Conservation (phyloP, 2,113 vertebrate genomes). For the Gymnarchus niloticus region DNA sequence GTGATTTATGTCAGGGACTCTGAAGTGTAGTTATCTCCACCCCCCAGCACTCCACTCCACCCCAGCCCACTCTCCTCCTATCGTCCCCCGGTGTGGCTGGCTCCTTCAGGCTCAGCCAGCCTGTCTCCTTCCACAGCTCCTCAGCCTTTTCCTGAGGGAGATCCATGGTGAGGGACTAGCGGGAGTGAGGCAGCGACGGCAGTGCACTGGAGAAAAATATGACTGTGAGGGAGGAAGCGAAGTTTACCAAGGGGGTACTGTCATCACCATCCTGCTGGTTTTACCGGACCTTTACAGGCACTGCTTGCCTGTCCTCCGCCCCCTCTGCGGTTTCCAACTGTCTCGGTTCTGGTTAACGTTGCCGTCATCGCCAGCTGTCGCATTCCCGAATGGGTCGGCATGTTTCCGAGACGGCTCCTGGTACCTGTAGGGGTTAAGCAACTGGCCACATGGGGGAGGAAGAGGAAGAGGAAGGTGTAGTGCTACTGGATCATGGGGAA, state of each 20-base stretch:
- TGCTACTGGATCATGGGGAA: not conserved
- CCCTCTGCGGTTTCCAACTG: not conserved
- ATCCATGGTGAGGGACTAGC: conserved; percentile 26
- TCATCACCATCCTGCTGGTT: conserved; percentile 21
- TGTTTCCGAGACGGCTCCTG: not conserved
- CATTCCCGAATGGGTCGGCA: not conserved
- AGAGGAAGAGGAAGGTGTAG: not conserved
- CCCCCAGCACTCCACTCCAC: conserved; percentile 39
- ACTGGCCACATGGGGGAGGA: not conserved
- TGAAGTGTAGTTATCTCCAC: conserved; percentile 80
- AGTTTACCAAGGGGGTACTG: not conserved
- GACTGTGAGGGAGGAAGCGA: conserved; percentile 35
- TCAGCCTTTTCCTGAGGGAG: conserved; percentile 58
- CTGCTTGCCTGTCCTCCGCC: not conserved
- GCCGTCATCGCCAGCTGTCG: not conserved
- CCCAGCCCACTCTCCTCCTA: conserved; percentile 27
- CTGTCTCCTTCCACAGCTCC: conserved; percentile 67
- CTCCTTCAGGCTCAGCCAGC: conserved; percentile 65
- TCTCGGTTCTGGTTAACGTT: not conserved
- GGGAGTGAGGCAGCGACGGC: conserved; percentile 21
- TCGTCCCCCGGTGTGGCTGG: conserved; percentile 46
- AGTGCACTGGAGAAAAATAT: conserved; percentile 28
- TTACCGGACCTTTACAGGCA: not conserved
- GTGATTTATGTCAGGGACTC: conserved; percentile 84
- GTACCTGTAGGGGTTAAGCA: not conserved